A percentile compares a stretch with the other conserved stretches of the same genome.
Evolutionary conservation across 2,113 vertebrate genomes (phyloP).

Genomic region (Malaclemys terrapin): DNA sequence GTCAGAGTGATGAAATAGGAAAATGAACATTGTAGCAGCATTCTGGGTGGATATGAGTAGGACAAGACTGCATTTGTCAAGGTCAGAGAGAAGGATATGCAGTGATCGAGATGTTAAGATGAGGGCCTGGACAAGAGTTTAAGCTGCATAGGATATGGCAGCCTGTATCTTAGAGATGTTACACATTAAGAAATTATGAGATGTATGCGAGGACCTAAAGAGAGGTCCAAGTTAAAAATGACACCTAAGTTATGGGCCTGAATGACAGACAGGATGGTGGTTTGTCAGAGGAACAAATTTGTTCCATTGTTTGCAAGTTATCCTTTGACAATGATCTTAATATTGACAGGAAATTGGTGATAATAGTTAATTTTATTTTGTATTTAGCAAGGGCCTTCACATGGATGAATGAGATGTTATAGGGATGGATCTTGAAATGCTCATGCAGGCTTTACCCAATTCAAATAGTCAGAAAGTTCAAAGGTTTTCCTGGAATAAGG

Average conservation of each 20-base stretch:
- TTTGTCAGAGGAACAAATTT: conserved; percentile 26
- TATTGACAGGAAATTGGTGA: background rate
- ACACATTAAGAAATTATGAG: background rate
- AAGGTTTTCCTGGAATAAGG: background rate
- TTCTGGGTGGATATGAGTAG: too few species aligned
- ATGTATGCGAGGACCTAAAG: background rate
- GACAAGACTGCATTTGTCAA: too few species aligned
- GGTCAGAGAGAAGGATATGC: too few species aligned
- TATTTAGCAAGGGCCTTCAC: background rate
- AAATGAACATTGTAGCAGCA: too few species aligned
- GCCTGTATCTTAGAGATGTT: too few species aligned
- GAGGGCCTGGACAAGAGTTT: too few species aligned
- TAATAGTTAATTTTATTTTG: background rate
- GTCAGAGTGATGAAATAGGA: too few species aligned
- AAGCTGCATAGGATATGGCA: too few species aligned
- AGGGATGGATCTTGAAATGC: background rate
- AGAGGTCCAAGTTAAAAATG: background rate
- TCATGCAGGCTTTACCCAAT: background rate
- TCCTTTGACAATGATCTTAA: background rate
- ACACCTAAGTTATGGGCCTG: background rate
- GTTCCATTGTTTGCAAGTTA: conserved; percentile 8
- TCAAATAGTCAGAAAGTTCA: background rate
- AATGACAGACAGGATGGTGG: background rate
- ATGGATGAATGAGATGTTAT: background rate
- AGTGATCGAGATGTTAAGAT: too few species aligned